These are phyloP conservation scores for Hypotaenidia okinawae DNA, from an alignment of 2,797 vertebrate species.

Conservation along the genomic window DNA sequence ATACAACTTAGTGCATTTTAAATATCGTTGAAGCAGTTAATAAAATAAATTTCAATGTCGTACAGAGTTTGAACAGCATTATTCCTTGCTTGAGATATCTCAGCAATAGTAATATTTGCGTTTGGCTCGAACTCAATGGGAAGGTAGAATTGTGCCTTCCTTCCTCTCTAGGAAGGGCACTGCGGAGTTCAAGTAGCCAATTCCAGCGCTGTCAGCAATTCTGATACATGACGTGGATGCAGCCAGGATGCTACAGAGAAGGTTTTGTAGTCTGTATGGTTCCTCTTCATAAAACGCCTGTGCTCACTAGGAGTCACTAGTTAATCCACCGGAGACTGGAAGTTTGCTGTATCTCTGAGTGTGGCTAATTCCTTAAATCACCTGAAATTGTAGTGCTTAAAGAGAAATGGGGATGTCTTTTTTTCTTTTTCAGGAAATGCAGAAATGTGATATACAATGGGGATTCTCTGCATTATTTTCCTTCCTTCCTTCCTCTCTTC, in stretches of 20 bases:
- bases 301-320: fast-evolving
- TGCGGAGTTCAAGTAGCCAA: background rate
- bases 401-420: background rate
- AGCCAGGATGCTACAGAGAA: background rate
- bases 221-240: fast-evolving
- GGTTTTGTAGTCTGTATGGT: background rate
- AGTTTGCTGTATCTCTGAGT: background rate
- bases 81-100: background rate
- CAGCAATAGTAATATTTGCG: background rate
- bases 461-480: background rate
- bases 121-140: background rate
- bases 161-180: background rate
- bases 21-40: background rate
- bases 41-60: background rate
- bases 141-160: background rate
- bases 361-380: background rate
- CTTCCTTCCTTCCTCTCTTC: background rate
- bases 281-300: background rate
- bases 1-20: background rate
- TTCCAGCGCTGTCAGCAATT: background rate
- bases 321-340: background rate
- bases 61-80: background rate
- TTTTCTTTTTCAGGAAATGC: background rate
- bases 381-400: background rate
- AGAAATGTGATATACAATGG: background rate